Conservation (phyloP, 2,888 invertebrate genomes). For the Leptopilina drosophilae region DNA sequence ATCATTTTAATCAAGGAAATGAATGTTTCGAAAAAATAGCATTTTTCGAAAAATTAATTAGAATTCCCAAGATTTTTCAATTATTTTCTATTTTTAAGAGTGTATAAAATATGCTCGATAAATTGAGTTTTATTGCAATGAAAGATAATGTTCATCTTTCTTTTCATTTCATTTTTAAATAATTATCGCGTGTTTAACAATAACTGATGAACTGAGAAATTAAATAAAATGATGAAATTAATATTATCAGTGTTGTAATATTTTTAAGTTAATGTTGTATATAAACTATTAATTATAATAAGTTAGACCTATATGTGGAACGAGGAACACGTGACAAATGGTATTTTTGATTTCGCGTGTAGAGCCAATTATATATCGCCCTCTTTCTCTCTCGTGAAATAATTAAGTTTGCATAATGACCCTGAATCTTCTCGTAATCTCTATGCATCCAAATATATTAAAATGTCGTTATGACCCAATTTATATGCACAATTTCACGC, state of each 20-base stretch:
- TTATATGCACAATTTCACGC: too few species aligned
- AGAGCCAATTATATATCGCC: conserved; percentile 11
- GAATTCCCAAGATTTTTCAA: too few species aligned
- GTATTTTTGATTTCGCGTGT: conserved; percentile 2
- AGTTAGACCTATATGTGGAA: not conserved
- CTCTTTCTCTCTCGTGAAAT: not conserved
- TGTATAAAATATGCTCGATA: too few species aligned
- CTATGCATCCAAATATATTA: conserved; percentile 5
- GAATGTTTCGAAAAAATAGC: too few species aligned
- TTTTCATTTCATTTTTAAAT: not conserved
- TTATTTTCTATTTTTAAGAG: too few species aligned
- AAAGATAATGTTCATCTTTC: not conserved
- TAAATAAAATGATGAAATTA: not conserved
- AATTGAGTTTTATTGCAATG: too few species aligned
- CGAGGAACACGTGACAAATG: not conserved
- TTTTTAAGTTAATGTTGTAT: conserved; percentile 2
- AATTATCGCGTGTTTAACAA: not conserved
- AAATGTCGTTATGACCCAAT: not conserved
- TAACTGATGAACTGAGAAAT: not conserved
- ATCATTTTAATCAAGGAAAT: too few species aligned
- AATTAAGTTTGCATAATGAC: conserved; percentile 24
- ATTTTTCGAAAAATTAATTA: too few species aligned
- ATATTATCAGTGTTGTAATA: not conserved
- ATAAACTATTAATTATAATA: conserved; percentile 3
- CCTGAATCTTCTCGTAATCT: conserved; percentile 4